A percentile compares a stretch with the other conserved stretches of the same genome.
These are phyloP conservation scores for Lacerta agilis DNA, from an alignment of 2,797 vertebrate genomes.

Conservation along the genomic window DNA sequence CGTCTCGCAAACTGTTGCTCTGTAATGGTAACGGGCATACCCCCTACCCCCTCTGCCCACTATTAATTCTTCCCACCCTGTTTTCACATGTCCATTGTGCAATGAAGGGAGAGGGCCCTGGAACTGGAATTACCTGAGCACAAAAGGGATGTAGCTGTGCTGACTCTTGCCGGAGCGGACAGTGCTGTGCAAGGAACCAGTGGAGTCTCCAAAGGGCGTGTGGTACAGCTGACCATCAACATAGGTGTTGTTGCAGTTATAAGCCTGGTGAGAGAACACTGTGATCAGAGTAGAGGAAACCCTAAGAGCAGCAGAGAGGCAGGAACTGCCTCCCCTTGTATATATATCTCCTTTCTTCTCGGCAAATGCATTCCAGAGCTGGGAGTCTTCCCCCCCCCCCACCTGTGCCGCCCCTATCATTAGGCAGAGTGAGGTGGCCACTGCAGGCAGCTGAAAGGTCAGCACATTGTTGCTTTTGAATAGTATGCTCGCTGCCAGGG, in stretches of 20 bases:
- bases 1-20: neutral
- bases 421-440: too few species aligned
- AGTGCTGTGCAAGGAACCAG: conserved; percentile 89
- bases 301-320: neutral
- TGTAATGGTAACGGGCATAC: neutral
- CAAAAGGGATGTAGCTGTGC: conserved; percentile 93
- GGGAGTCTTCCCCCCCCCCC: neutral
- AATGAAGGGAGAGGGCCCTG: neutral
- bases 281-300: neutral
- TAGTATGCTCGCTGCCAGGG: neutral
- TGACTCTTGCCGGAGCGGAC: conserved; percentile 91
- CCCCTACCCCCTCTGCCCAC: neutral
- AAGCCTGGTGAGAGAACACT: conserved; percentile 75
- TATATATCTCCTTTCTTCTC: neutral
- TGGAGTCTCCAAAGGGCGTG: conserved; percentile 86
- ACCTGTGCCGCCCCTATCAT: neutral
- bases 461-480: neutral
- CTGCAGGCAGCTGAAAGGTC: neutral
- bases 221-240: conserved; percentile 85
- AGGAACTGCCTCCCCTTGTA: neutral
- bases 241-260: conserved; percentile 85
- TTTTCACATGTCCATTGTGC: neutral
- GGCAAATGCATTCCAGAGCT: neutral
- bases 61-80: neutral
- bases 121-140: conserved; percentile 81